phyloP scores from a whole-genome alignment of 92 coral and sea anemone genomes.

The Metridium senile region DNA sequence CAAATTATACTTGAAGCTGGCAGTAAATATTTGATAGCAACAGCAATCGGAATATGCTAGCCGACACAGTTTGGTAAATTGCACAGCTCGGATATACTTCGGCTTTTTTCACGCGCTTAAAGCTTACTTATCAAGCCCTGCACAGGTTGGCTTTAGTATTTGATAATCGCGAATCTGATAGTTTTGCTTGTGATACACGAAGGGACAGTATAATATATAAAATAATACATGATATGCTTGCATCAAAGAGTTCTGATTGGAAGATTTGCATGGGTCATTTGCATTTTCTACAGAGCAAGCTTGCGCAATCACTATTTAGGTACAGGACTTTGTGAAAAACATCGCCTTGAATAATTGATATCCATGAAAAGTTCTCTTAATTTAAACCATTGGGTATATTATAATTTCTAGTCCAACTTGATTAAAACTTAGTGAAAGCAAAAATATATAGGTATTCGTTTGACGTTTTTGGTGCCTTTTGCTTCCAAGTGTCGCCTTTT shows the following conservation, averaged over 20 bases:
- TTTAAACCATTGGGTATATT: neutral
- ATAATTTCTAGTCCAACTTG: neutral
- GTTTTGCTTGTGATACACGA: neutral
- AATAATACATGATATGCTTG: slow-evolving; percentile 11
- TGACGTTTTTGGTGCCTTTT: neutral
- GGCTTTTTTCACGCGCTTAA: neutral
- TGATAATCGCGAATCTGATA: neutral
- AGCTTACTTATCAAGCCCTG: neutral
- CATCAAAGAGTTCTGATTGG: slow-evolving; percentile 12
- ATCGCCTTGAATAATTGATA: slow-evolving; percentile 47
- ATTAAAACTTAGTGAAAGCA: neutral
- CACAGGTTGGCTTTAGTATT: neutral
- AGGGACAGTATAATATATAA: neutral
- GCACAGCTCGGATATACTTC: neutral
- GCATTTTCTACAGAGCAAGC: slow-evolving; percentile 7
- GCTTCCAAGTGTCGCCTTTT: slow-evolving; percentile 14
- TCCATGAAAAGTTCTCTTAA: slow-evolving; percentile 18
- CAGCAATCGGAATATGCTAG: neutral
- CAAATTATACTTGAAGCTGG: neutral
- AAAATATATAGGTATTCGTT: neutral
- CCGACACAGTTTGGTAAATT: too few relatives aligned
- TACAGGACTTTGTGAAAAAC: slow-evolving; percentile 53
- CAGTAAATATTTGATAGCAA: slow-evolving; percentile 39
- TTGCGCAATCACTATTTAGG: slow-evolving; percentile 70
- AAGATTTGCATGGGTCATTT: slow-evolving; percentile 19